phyloP scores from a whole-genome alignment of 2,888 invertebrate species.

The Oscheius myriophilus region DNA sequence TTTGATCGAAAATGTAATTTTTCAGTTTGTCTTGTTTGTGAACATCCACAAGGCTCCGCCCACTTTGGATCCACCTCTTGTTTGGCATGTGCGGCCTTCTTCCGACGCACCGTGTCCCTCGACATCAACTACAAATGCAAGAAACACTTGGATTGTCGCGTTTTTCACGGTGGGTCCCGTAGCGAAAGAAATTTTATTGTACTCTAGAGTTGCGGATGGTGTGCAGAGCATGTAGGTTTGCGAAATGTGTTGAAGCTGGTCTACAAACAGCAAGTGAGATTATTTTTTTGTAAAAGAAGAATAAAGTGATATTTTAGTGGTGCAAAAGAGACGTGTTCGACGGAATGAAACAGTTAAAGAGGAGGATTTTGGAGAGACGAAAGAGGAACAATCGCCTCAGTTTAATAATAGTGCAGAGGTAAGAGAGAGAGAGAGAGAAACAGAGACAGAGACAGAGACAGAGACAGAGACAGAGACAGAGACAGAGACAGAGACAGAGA shows the following conservation, averaged over 20 bases:
- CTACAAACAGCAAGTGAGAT: constrained; percentile 50
- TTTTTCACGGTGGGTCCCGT: constrained; percentile 47
- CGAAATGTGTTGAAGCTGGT: constrained; percentile 52
- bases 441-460: no score
- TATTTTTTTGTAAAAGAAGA: background rate
- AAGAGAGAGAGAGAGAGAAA: background rate
- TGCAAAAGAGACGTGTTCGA: constrained; percentile 24
- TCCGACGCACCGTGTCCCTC: constrained; percentile 46
- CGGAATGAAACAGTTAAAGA: background rate
- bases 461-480: background rate
- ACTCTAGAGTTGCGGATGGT: constrained; percentile 57
- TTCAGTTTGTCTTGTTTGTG: constrained; percentile 47
- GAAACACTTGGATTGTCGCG: constrained; percentile 42
- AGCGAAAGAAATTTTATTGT: background rate
- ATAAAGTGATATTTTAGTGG: constrained; percentile 15
- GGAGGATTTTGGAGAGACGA: constrained; percentile 8
- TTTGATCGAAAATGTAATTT: background rate
- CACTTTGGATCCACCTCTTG: constrained; percentile 59
- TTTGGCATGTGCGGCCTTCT: constrained; percentile 63
- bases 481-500: background rate
- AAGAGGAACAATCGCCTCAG: background rate
- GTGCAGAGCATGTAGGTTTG: constrained; percentile 56
- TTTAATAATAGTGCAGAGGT: background rate
- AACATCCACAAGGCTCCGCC: constrained; percentile 49
- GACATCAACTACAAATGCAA: constrained; percentile 56